These are phyloP conservation scores for Stenchaetothrips biformis DNA, from an alignment of 2,888 invertebrate species.

Conservation along the genomic window DNA sequence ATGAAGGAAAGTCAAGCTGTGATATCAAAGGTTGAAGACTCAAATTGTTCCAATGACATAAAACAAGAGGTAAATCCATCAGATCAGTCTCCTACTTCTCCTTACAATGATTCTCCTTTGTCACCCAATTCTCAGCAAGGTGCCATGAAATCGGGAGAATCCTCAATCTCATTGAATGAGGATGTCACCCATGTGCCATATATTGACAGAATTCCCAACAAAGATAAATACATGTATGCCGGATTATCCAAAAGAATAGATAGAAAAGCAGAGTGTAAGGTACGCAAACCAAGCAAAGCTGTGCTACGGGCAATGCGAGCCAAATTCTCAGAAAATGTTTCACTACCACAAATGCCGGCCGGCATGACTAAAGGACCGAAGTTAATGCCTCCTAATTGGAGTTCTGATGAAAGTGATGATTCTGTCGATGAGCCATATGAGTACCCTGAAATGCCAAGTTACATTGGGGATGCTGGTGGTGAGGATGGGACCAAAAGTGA, in stretches of 20 bases:
- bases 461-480: too few species aligned
- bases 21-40: neutral
- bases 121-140: too few species aligned
- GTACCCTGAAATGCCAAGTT: neutral
- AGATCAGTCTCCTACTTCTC: neutral
- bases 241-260: neutral
- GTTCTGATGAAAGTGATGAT: constrained; percentile 14
- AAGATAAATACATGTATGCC: constrained; percentile 5
- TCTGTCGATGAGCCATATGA: constrained; percentile 6
- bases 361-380: neutral
- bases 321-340: neutral
- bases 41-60: neutral
- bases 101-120: neutral
- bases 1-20: neutral
- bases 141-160: neutral
- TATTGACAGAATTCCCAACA: constrained; percentile 2
- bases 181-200: neutral
- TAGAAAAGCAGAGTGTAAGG: neutral
- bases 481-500: too few species aligned
- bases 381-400: neutral
- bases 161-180: neutral
- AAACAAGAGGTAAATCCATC: neutral
- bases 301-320: neutral
- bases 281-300: constrained; percentile 17
- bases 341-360: neutral